These are phyloP conservation scores for Habropoda laboriosa DNA, from an alignment of 1,140 invertebrate species.

Conservation along the genomic window DNA sequence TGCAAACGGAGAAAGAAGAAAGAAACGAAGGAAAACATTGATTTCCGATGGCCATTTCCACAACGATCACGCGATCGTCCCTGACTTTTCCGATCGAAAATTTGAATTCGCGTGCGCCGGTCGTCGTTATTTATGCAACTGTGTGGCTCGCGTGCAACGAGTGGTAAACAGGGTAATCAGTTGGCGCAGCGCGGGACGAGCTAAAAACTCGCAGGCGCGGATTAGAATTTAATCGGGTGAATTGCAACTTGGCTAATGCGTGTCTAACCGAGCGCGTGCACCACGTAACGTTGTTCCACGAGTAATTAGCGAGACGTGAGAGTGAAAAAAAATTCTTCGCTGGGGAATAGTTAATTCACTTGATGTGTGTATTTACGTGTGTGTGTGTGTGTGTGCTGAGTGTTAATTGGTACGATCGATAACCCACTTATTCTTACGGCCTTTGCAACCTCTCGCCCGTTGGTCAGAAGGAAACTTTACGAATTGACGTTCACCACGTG, in stretches of 20 bases:
- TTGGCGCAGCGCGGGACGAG: not conserved
- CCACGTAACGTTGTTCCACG: conserved; percentile 28
- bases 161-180: conserved; percentile 51
- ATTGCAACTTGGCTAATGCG: conserved; percentile 48
- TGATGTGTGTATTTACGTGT: no score
- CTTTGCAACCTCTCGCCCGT: no score
- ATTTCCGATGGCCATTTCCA: not conserved
- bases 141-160: conserved; percentile 54
- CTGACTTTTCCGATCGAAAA: conserved; percentile 35
- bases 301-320: not conserved
- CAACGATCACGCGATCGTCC: not conserved
- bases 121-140: conserved; percentile 59
- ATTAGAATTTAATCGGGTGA: conserved; percentile 56
- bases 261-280: conserved; percentile 2
- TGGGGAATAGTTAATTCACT: not conserved
- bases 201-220: conserved; percentile 51
- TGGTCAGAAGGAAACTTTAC: not conserved
- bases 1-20: not conserved
- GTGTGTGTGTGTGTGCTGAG: no score
- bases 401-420: conserved; percentile 41
- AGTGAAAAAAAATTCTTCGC: not conserved
- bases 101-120: conserved; percentile 42
- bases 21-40: not conserved
- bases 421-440: conserved; percentile 17
- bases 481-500: not conserved